phyloP scores from a whole-genome alignment of 2,888 invertebrate species.

The Drosophila falleni region DNA sequence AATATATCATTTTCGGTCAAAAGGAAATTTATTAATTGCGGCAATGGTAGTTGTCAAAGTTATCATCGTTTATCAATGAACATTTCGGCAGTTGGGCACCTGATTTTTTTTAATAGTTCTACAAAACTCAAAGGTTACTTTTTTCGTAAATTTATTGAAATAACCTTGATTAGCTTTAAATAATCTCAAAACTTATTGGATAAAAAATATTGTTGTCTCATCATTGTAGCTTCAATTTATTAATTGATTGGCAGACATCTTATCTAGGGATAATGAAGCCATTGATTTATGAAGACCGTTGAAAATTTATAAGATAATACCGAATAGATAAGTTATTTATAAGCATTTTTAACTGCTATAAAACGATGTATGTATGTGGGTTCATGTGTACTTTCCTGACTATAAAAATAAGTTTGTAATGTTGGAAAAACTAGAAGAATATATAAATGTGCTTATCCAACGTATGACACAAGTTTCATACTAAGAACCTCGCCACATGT shows the following conservation, averaged over 20 bases:
- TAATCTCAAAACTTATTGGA: conserved; percentile 20
- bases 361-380: neutral
- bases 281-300: conserved; percentile 31
- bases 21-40: conserved; percentile 63
- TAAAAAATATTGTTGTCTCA: conserved; percentile 12
- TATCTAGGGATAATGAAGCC: conserved; percentile 38
- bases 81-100: conserved; percentile 21
- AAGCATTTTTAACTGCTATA: neutral
- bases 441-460: conserved; percentile 27
- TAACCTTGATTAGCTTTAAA: conserved; percentile 30
- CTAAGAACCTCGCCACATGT: conserved; percentile 45
- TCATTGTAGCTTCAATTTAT: conserved; percentile 14
- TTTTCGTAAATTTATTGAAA: conserved; percentile 7
- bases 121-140: conserved; percentile 57
- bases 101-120: conserved; percentile 32
- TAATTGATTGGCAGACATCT: conserved; percentile 34
- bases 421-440: conserved; percentile 8
- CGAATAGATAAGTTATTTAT: conserved; percentile 19
- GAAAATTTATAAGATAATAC: conserved; percentile 29
- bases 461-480: conserved; percentile 14
- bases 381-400: conserved; percentile 1
- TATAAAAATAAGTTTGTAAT: conserved; percentile 3
- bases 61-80: conserved; percentile 44
- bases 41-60: conserved; percentile 59
- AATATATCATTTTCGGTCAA: conserved; percentile 48